Evolutionary conservation across 92 coral and sea anemone genomes (phyloP).

Genomic region (Paragorgia papillata): DNA sequence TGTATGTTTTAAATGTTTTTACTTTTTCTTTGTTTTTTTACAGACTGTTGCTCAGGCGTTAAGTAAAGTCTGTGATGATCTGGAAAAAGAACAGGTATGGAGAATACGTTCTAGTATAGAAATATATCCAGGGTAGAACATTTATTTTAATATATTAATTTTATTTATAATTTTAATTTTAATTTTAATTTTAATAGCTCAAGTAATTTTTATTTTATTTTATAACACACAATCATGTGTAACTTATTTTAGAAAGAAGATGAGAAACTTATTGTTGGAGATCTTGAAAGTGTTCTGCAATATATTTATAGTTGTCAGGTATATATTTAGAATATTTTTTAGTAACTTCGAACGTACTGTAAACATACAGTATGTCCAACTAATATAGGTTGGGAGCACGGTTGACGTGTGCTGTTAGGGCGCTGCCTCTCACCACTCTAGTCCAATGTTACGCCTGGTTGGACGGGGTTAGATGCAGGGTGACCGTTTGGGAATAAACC

Average conservation of each 20-base stretch:
- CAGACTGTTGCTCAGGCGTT: constrained; percentile 87
- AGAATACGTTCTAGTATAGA: no score
- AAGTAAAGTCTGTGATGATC: constrained; percentile 85
- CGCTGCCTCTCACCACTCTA: no score
- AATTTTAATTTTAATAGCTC: no score
- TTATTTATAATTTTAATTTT: not conserved
- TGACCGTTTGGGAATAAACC: no score
- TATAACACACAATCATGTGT: no score
- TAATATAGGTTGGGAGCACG: not conserved
- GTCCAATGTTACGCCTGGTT: no score
- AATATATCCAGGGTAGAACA: no score
- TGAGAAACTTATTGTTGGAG: constrained; percentile 90
- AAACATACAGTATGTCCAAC: not conserved
- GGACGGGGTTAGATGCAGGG: no score
- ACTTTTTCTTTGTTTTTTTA: constrained; percentile 1
- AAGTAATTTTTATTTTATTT: no score
- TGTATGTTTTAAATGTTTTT: not conserved
- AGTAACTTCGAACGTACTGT: not conserved
- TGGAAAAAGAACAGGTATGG: constrained; percentile 71
- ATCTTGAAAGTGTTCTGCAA: constrained; percentile 76
- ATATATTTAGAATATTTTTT: no score
- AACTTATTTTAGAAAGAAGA: constrained; percentile 75
- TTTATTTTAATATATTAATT: not conserved
- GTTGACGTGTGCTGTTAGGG: no score
- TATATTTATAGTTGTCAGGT: constrained; percentile 90